These are phyloP conservation scores for Caenorhabditis latens DNA, from an alignment of 1,140 invertebrate genomes.

Conservation along the genomic window DNA sequence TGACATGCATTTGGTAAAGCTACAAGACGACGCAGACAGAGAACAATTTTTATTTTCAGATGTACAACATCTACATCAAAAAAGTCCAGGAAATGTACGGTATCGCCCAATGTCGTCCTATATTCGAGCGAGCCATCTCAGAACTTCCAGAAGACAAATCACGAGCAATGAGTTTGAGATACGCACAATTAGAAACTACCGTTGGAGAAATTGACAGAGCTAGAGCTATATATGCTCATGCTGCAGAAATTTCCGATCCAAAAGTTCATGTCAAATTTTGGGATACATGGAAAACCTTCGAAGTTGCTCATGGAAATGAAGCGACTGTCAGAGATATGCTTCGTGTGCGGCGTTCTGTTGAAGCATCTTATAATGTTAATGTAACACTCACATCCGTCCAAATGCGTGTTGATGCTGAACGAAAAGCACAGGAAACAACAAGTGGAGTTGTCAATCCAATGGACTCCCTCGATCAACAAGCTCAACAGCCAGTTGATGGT, in stretches of 20 bases:
- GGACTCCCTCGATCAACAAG: slow-evolving; percentile 26
- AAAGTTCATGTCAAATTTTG: slow-evolving; percentile 93
- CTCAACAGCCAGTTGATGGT: neutral
- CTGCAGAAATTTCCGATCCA: slow-evolving; percentile 98
- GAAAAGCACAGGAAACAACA: slow-evolving; percentile 37
- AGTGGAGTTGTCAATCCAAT: neutral
- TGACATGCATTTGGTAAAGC: slow-evolving; percentile 89
- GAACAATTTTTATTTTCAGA: slow-evolving; percentile 80
- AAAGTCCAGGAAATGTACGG: slow-evolving; percentile 97
- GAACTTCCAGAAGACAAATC: slow-evolving; percentile 89
- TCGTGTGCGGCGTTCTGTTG: slow-evolving; percentile 72
- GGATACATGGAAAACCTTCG: slow-evolving; percentile 99
- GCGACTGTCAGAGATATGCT: slow-evolving; percentile 99
- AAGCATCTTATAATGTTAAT: slow-evolving; percentile 78
- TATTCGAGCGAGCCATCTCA: slow-evolving; percentile 98
- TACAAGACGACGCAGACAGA: neutral
- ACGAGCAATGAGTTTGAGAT: slow-evolving; percentile 93
- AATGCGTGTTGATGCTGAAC: slow-evolving; percentile 84
- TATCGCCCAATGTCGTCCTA: slow-evolving; percentile 92
- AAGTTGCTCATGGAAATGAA: slow-evolving; percentile 98
- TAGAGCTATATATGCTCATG: slow-evolving; percentile 95
- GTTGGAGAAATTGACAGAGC: slow-evolving; percentile 97
- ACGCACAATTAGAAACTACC: slow-evolving; percentile 97
- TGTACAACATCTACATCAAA: slow-evolving; percentile 99
- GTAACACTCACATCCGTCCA: slow-evolving; percentile 95